Evolutionary conservation across 2,888 invertebrate genomes (phyloP), one percentile per base, ranked within the genome.

Genomic region (Cheilosia impressa): DNA sequence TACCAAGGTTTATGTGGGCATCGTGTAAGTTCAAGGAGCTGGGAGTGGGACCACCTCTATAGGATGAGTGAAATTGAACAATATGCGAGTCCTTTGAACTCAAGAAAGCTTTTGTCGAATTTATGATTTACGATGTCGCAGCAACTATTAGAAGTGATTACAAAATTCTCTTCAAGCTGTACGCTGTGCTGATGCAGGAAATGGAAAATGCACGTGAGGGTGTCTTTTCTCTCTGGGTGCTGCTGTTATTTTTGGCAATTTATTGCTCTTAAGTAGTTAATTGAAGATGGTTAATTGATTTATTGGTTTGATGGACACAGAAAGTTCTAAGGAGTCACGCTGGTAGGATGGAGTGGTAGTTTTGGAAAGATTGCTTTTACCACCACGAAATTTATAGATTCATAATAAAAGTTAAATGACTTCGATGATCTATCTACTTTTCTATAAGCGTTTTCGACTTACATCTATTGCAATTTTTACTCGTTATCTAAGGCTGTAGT

Each of bases 21-120:
- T 47, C 45, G 57, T 68, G 31, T 75, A 68, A 78, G 72, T 85
- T 85, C 76, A 77, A 85, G 76, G 85, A 80, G 81, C 41, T 76
- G 62, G 80, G 47, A 13, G 60, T 58, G 58, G 13, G 69, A 57
- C 47, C 7, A 22, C 38, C 22, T 43, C 34, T 50, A 27, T 6
- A 69, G 84, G 73, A 71, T 85, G 81, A 80, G 85, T 85, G 81
- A 76, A 85, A 85, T 31, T 63, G 73, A 66, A 78, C 78, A 82
- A 66, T 72, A 66, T 72, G 55, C 19, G 76, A 77, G 85, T 85
- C 76, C 85, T 81, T 85, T 85, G 85, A 85, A 85, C 85, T 85
- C 85, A 72, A 76, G 66, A 85, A 72, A 80, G 80, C 85, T 85
- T 85, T 85, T 85, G 85, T 85, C 85, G 72, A 85, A 85, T 85